Evolutionary conservation across 2,113 vertebrate genomes (phyloP).

Genomic region (Girardinichthys multiradiatus): DNA sequence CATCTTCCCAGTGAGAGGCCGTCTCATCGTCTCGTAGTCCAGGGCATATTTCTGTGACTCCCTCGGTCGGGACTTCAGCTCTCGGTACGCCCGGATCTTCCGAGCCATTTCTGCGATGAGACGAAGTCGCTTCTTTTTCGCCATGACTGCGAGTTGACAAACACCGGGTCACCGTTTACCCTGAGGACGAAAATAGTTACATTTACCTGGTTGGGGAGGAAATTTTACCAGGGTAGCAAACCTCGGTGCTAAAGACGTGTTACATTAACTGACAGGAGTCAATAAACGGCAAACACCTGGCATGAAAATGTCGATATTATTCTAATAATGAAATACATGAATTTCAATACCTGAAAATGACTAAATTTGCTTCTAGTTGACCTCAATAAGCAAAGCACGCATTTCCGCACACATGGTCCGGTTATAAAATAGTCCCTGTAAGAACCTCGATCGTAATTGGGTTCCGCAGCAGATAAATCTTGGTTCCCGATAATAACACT

Average conservation of each 20-base stretch:
- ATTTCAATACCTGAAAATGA: constrained; percentile 13
- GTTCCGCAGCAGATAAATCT: constrained; percentile 41
- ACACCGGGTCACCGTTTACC: background rate
- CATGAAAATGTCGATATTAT: background rate
- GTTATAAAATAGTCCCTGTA: constrained; percentile 29
- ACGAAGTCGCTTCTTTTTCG: constrained; percentile 83
- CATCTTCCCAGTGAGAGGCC: constrained; percentile 83
- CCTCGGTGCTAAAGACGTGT: background rate
- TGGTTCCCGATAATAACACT: too few relatives aligned
- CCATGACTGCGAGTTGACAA: constrained; percentile 74
- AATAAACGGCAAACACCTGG: fast-evolving
- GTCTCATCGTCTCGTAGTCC: constrained; percentile 89
- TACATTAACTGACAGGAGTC: background rate
- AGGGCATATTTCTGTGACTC: constrained; percentile 88
- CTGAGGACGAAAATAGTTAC: background rate
- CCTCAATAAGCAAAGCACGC: constrained; percentile 57
- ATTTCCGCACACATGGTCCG: constrained; percentile 44
- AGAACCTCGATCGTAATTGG: background rate
- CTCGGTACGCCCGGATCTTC: constrained; percentile 88
- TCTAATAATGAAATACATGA: fast-evolving
- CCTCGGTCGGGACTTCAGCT: constrained; percentile 85
- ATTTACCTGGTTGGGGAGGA: background rate
- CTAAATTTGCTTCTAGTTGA: constrained; percentile 32
- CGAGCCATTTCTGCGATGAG: constrained; percentile 91
- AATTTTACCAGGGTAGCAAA: background rate